Evolutionary conservation across 2,888 invertebrate genomes (phyloP), one percentile per base, ranked within the genome.

Genomic region (Blera fallax): DNA sequence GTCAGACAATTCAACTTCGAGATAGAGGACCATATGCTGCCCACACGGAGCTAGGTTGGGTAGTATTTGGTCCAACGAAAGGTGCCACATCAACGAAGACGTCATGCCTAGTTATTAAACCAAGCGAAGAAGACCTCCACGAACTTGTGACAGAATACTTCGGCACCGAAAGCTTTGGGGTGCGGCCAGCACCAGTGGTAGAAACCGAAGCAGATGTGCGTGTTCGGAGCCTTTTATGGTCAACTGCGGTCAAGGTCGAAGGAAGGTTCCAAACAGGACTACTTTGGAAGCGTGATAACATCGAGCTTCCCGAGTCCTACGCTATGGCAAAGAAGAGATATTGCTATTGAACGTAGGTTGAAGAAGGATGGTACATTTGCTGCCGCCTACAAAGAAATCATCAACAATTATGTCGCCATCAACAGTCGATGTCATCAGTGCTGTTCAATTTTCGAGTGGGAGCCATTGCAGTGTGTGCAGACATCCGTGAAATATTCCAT

Each of bases 371-470:
- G 43, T 34, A 8, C 16, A 11, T 67, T 67, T 45, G 43, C 64
- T 8, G 29, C 40, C 43, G 76, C 76, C 24, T 65, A 76, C 48
- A 72, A 50, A 11, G 50, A 50, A 14, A 50, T 60, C 60, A 72
- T 72, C 40, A 50, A 16, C 6, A 16, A 24, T 10, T 72, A 37
- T 10, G 24, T 72, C 5, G 14, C 24, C 1, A 72, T 3, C 82
- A 88, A 11, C 87, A n/a, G n/a, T n/a, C 90, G 3, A 90, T 92
- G 48, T 73, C 88, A 88, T 16, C 82, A 89, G 89, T 91, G 1
- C 73, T 91, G 40, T 88, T 90, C 79, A 88, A 90, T 1, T 92
- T 92, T 85, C 87, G 91, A 11, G 89, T 89, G 87, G 79, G 89
- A 29, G 82, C 65, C 45, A 80, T 90, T 11, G 91, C 89, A 10